Base-by-base conservation (phyloP, 2,888 invertebrate species). In the Eubasilissa splendida region DNA sequence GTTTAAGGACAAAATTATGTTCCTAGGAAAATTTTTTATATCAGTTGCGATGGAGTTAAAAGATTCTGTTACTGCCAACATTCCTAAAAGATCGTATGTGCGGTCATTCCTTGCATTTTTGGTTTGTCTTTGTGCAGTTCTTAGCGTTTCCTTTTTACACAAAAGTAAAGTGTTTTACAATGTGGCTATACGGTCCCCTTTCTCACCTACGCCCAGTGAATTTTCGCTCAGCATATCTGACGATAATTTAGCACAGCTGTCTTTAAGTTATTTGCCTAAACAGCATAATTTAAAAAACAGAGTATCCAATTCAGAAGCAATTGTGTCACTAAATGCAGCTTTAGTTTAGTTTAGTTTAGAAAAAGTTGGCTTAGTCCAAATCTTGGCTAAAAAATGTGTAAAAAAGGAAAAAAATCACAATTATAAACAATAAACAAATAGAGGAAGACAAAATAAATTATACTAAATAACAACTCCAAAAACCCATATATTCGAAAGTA, bases 281-380 rank as follows among this genome's bases (percentile, higher is more conserved):
- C 12, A 53, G 12, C 54, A 71, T 7, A 68, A 58, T 22, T 50
- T 73, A n/a, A 60, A 75, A 71, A 76, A 71, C 10, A 80, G 71
- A 65, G 90, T 90, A 65, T 88, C 91, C 10, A 91, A 91, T 84
- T 88, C 91, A 11, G 98, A 98, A 89, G 97, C 97, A 0, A 90
- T 96, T n/a, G 94, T 94, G 59, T 95, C 97, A 0, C 87, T 98
- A 77, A 94, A 95, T 84, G 93, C 97, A 68, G 98, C 97, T 0
- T 87, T 96, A 84, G 96, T n/a, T n/a, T n/a, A n/a, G n/a, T n/a
- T n/a, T n/a, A n/a, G n/a, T n/a, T n/a, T n/a, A n/a, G n/a, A n/a
- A n/a, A n/a, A n/a, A 22, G 22, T 22, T 22, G 22, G 22, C 22
- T 22, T 22, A 1, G 22, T 22, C 22, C 0, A 22, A 22, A 22